phyloP scores from a whole-genome alignment of 2,888 invertebrate species.

The Hemithea aestivaria region DNA sequence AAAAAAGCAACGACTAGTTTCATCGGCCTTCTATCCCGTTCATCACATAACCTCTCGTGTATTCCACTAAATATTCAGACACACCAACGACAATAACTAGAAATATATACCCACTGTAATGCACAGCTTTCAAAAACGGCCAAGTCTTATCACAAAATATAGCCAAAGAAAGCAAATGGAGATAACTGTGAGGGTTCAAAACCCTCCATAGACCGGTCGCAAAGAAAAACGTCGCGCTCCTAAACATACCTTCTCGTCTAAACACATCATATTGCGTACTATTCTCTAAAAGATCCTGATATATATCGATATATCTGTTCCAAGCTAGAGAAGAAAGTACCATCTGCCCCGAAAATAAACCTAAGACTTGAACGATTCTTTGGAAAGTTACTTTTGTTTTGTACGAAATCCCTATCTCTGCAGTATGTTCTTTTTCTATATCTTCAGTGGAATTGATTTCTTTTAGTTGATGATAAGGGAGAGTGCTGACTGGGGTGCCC shows the following conservation, averaged over 20 bases:
- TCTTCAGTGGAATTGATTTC: slow-evolving; percentile 65
- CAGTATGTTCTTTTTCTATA: slow-evolving; percentile 60
- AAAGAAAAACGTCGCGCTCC: slow-evolving; percentile 86
- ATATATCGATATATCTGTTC: slow-evolving; percentile 90
- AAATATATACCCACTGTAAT: slow-evolving; percentile 85
- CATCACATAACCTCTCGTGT: slow-evolving; percentile 44
- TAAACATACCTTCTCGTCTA: slow-evolving; percentile 79
- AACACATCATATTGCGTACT: slow-evolving; percentile 72
- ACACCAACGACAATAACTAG: slow-evolving; percentile 82
- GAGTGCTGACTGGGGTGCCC: slow-evolving; percentile 80
- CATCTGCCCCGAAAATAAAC: slow-evolving; percentile 84
- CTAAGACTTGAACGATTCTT: slow-evolving; percentile 81
- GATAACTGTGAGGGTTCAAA: slow-evolving; percentile 87
- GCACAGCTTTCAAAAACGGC: slow-evolving; percentile 85
- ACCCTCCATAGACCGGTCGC: slow-evolving; percentile 88
- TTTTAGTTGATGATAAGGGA: slow-evolving; percentile 69
- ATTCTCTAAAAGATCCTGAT: slow-evolving; percentile 87
- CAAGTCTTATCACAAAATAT: slow-evolving; percentile 90
- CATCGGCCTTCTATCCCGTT: slow-evolving; percentile 38
- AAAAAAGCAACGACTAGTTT: too few relatives aligned
- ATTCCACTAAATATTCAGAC: slow-evolving; percentile 83
- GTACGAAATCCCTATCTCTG: slow-evolving; percentile 79
- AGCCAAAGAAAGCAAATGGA: slow-evolving; percentile 86
- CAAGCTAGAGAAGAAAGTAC: slow-evolving; percentile 87
- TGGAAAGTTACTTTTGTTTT: slow-evolving; percentile 84